Evolutionary conservation across 2,113 vertebrate species (phyloP), one percentile per base, ranked within the genome.

Genomic region (Anguilla rostrata): DNA sequence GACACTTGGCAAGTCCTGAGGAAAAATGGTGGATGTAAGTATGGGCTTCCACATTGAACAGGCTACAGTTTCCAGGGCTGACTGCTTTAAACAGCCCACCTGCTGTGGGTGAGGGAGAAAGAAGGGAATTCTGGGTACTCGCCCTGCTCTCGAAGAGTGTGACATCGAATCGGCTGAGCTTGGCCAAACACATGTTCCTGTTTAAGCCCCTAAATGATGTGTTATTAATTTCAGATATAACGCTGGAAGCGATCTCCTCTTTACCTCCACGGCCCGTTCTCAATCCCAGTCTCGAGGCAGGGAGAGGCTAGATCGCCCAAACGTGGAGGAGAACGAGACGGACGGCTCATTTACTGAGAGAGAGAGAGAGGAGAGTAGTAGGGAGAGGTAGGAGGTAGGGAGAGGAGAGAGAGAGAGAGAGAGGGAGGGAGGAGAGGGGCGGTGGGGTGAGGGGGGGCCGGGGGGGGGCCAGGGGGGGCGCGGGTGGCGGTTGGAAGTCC

Each of bases 291-390:
- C 8, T 53, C 12, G 5, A 9, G 49, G 12, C 49, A 29, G 5
- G 14, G 43, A 46, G 43, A 46, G 43, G 43, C 43, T 8, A 6
- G 43, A 15, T 34, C 34, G 34, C 83, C 71, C 14, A 60, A 85
- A 87, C 53, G 85, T 66, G 75, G 49, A 57, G n/a, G 71, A 78
- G 71, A 78, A 86, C 26, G 86, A 56, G 39, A 90, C 78, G 90
- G 39, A 90, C 78, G 90, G 85, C 87, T 57, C 81, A 89, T 91
- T 91, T 83, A 88, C 82, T 87, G 75, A 82, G 81, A 83, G 85
- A 83, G 84, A 89, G 43, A 46, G 43, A 46, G 34, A 34, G 34
- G 43, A 46, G 34, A 34, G 34, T n/a, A n/a, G n/a, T n/a, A n/a
- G n/a, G n/a, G n/a, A n/a, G n/a, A n/a, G n/a, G n/a, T n/a, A n/a